A percentile compares a stretch with the other conserved stretches of the same genome.
These are phyloP conservation scores for Diarsia mendica DNA, from an alignment of 2,888 invertebrate genomes.

Conservation along the genomic window DNA sequence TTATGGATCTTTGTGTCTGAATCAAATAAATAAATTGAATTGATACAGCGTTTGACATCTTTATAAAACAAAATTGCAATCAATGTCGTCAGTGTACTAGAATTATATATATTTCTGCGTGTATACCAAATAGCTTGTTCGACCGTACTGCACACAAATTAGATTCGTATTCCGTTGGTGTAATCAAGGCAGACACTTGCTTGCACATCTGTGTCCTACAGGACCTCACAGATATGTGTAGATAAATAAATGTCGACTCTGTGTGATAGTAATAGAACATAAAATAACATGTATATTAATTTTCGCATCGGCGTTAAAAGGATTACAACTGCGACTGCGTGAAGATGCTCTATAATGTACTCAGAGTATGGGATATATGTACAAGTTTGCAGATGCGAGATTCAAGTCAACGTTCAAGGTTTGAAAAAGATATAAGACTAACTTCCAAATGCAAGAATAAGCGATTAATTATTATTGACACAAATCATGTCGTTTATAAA, in stretches of 20 bases:
- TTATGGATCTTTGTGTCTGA: too few species aligned
- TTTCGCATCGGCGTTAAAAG: slow-evolving; percentile 72
- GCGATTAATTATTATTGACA: not conserved
- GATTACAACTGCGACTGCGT: slow-evolving; percentile 74
- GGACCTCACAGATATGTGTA: slow-evolving; percentile 61
- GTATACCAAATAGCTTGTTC: too few species aligned
- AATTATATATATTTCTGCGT: too few species aligned
- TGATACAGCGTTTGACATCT: too few species aligned
- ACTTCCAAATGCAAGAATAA: not conserved
- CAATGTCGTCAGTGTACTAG: too few species aligned
- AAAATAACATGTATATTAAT: slow-evolving; percentile 29
- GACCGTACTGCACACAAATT: slow-evolving; percentile 77
- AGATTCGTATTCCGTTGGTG: slow-evolving; percentile 83
- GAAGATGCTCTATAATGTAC: slow-evolving; percentile 63
- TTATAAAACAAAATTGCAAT: too few species aligned
- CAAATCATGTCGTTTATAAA: not conserved
- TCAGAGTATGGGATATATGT: slow-evolving; percentile 43
- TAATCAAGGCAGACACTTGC: slow-evolving; percentile 86
- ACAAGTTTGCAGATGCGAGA: slow-evolving; percentile 27
- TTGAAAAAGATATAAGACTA: not conserved
- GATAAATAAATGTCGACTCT: slow-evolving; percentile 67
- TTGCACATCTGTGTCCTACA: slow-evolving; percentile 84
- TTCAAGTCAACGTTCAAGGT: not conserved
- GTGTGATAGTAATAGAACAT: slow-evolving; percentile 38
- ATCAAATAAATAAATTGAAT: too few species aligned